A percentile compares a stretch with the other conserved stretches of the same genome.
Conservation (phyloP, 2,113 vertebrate genomes). For the Sciurus niger region DNA sequence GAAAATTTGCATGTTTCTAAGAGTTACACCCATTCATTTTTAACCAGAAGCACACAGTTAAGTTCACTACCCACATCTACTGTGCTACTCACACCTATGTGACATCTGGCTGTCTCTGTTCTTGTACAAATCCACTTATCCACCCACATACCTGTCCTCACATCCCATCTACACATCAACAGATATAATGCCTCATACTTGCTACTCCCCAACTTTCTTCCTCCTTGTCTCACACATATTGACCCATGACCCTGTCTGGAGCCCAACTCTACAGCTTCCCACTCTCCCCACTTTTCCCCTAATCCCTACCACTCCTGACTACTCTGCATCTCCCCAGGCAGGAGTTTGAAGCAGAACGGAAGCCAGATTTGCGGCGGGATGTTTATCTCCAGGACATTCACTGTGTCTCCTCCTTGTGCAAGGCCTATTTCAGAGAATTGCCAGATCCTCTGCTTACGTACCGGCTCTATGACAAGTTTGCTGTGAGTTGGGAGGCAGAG, state of each 20-base stretch:
- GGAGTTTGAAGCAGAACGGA: conserved; percentile 93
- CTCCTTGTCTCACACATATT: not conserved
- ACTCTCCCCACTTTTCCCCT: not conserved
- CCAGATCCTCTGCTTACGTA: conserved; percentile 98
- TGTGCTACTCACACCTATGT: not conserved
- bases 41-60: no score
- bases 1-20: not conserved
- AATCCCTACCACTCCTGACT: not conserved
- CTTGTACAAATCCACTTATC: not conserved
- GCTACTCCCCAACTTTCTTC: not conserved
- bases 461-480: conserved; percentile 97
- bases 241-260: not conserved
- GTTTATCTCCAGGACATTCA: conserved; percentile 97
- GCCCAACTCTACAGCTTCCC: not conserved
- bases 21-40: not conserved
- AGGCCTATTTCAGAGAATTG: conserved; percentile 97
- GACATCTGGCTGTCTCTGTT: not conserved
- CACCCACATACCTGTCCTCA: not conserved
- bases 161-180: not conserved
- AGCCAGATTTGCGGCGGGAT: conserved; percentile 92
- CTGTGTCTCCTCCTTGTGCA: conserved; percentile 96
- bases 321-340: conserved; percentile 86
- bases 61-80: no score
- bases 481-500: conserved; percentile 89
- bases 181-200: not conserved